phyloP scores from a whole-genome alignment of 1,140 invertebrate genomes.

The Metopolophium dirhodum region DNA sequence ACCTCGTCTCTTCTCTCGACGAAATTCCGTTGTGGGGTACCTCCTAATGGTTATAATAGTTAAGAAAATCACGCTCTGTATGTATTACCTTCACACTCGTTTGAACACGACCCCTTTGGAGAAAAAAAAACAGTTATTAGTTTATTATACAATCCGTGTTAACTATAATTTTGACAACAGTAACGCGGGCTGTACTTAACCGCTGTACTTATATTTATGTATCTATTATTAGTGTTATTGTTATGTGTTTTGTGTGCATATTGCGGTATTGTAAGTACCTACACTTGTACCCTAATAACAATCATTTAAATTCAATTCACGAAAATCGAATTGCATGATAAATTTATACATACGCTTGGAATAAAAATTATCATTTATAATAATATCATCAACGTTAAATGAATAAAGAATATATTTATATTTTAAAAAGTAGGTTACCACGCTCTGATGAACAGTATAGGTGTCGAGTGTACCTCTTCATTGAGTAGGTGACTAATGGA shows the following conservation, averaged over 20 bases:
- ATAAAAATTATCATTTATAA: neutral
- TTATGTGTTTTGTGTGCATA: neutral
- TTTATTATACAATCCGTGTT: neutral
- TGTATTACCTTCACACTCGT: neutral
- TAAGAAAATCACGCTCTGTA: neutral
- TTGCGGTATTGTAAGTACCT: neutral
- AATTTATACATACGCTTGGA: neutral
- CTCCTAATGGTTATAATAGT: neutral
- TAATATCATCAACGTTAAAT: neutral
- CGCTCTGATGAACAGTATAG: neutral
- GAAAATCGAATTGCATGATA: neutral
- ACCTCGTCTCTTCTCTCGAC: neutral
- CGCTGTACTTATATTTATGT: neutral
- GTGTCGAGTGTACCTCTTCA: neutral
- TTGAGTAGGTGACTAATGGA: no score
- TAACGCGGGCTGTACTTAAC: neutral
- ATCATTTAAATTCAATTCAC: neutral
- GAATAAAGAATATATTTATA: neutral
- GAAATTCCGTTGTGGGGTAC: neutral
- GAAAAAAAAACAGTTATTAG: constrained; percentile 11
- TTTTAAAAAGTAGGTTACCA: no score
- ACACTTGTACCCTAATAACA: neutral
- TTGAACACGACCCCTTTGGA: neutral
- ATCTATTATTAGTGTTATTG: neutral
- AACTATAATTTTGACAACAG: neutral